Evolutionary conservation across 2,888 invertebrate genomes (phyloP), one percentile per base, ranked within the genome.

Genomic region (Drosophila melanosoma): DNA sequence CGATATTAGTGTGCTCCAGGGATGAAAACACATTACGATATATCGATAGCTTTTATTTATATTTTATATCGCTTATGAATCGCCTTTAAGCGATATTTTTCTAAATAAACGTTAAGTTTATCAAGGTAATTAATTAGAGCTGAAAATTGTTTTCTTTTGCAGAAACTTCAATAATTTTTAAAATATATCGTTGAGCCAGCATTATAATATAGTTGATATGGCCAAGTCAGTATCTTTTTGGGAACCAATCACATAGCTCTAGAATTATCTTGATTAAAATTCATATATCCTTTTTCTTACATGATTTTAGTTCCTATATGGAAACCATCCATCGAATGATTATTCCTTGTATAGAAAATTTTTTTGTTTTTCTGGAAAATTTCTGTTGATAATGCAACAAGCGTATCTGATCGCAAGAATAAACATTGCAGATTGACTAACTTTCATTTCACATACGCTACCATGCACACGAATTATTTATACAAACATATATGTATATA

Each of bases 381-480:
- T 23, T 45, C 15, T 45, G 15, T 67, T 26, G 35, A 45, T 51
- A 49, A 36, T 38, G 57, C 67, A 69, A 67, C 51, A 33, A 68
- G 70, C 53, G 69, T 69, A 17, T 58, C 69, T 42, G 69, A 69
- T 69, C 69, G 52, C 33, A 69, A 58, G 58, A 58, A 45, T 5
- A 49, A 53, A 40, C 48, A 69, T 38, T 49, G 17, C 56, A 29
- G 35, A 60, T 49, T 56, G 60, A 33, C 60, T 69, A 56, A 70
- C 69, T 70, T 69, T 70, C 69, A 70, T 70, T 56, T 70, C 69
- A 49, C 54, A 61, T 56, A 56, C 38, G 38, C 56, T 26, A 38
- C 26, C 38, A 38, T 56, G 56, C 20, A 26, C 26, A 49, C 49
- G 23, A n/a, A 26, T 4, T 49, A 49, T 26, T 1, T 17, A 17